These are phyloP conservation scores for Trichonephila clavata DNA, from an alignment of 1,140 invertebrate species.

Conservation along the genomic window DNA sequence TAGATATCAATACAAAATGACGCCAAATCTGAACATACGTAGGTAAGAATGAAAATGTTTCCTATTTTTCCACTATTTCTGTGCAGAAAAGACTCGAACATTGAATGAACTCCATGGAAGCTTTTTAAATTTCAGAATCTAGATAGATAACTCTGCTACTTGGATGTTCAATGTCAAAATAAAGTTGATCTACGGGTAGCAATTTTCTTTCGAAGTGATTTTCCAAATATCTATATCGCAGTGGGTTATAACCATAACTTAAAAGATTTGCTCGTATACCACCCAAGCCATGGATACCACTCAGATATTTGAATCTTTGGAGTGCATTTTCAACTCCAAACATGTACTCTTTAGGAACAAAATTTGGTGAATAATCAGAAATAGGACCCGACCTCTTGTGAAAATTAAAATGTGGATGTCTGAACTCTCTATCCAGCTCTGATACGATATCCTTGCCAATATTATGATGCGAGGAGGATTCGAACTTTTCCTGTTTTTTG, in stretches of 20 bases:
- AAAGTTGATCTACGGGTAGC: neutral
- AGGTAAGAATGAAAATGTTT: neutral
- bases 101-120: neutral
- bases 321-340: slow-evolving; percentile 31
- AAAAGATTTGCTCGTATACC: slow-evolving; percentile 40
- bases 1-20: neutral
- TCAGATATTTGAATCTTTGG: neutral
- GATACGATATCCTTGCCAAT: slow-evolving; percentile 32
- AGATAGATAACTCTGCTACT: neutral
- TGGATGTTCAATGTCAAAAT: slow-evolving; percentile 33
- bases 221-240: neutral
- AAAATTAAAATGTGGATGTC: neutral
- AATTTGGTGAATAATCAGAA: slow-evolving; percentile 35
- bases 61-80: too few relatives aligned
- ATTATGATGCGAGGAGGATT: neutral
- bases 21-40: too few relatives aligned
- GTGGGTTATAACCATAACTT: slow-evolving; percentile 51
- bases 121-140: neutral
- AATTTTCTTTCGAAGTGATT: neutral
- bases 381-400: slow-evolving; percentile 42
- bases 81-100: too few relatives aligned
- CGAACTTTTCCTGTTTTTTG: neutral
- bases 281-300: slow-evolving; percentile 53
- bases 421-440: neutral
- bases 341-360: slow-evolving; percentile 28